Percentiles rank a stretch among this genome's conserved stretches.
These are phyloP conservation scores for Ecdyonurus torrentis DNA, from an alignment of 2,888 invertebrate species.

Conservation along the genomic window DNA sequence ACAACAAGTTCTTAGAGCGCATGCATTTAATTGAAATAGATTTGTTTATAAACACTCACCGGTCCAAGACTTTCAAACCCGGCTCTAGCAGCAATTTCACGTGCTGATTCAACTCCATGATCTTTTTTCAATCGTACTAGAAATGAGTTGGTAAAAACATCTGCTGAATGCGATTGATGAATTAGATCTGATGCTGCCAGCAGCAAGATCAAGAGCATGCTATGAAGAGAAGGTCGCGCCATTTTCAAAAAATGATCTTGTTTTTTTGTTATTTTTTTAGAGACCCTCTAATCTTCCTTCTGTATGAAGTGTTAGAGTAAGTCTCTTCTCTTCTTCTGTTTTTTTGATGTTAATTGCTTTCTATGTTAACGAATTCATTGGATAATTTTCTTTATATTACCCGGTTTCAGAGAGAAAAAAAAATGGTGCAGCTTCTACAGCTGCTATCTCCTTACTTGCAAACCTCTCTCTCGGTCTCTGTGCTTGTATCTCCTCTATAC, in stretches of 20 bases:
- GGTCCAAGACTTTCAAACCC: conserved; percentile 90
- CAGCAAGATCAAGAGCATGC: not conserved
- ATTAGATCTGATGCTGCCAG: not conserved
- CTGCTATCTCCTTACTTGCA: not conserved
- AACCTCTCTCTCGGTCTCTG: not conserved
- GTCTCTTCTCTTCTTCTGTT: no score
- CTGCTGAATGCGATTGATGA: conserved; percentile 19
- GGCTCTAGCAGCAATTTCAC: conserved; percentile 65
- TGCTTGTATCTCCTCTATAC: not conserved
- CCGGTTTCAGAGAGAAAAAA: not conserved
- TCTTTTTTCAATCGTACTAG: conserved; percentile 74
- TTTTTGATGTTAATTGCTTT: not conserved
- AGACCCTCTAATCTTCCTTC: not conserved
- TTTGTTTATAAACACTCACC: conserved; percentile 43
- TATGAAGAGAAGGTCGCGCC: not conserved
- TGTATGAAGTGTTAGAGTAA: not conserved
- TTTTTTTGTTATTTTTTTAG: not conserved
- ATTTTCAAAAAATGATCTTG: not conserved
- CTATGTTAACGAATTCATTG: not conserved
- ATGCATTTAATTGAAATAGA: no score
- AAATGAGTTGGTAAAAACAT: conserved; percentile 92
- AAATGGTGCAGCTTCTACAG: not conserved
- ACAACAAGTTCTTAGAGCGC: no score
- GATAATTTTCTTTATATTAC: not conserved
- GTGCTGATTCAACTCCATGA: conserved; percentile 58